phyloP scores from a whole-genome alignment of 1,140 invertebrate species.

The Bathynomus jamesi region DNA sequence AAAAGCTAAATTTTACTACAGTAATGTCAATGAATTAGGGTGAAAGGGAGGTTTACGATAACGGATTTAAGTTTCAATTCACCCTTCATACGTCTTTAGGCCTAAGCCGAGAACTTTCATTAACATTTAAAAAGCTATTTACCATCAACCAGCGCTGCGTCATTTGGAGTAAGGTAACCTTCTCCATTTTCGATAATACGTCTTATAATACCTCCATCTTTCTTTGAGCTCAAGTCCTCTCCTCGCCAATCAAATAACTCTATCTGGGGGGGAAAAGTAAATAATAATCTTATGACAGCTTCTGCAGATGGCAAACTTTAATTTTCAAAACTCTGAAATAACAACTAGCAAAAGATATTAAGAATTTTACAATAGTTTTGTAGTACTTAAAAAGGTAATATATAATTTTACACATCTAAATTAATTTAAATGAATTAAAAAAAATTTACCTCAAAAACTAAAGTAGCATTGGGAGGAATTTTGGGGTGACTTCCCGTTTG shows the following conservation, averaged over 20 bases:
- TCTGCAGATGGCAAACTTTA: not conserved
- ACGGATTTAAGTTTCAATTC: too few relatives aligned
- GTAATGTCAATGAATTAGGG: too few relatives aligned
- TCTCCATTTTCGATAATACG: constrained; percentile 60
- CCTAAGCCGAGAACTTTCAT: too few relatives aligned
- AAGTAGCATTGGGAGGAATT: constrained; percentile 81
- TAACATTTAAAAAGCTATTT: too few relatives aligned
- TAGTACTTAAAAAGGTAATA: not conserved
- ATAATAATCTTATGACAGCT: too few relatives aligned
- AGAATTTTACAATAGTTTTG: not conserved
- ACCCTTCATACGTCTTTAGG: too few relatives aligned
- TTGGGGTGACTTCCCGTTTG: constrained; percentile 68
- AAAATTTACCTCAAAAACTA: constrained; percentile 74
- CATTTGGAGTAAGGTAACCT: constrained; percentile 61
- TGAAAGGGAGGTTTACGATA: too few relatives aligned
- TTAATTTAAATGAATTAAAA: not conserved
- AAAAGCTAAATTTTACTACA: too few relatives aligned
- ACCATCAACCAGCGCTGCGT: constrained; percentile 69
- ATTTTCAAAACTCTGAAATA: constrained; percentile 29
- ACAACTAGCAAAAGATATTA: too few relatives aligned
- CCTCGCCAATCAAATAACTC: constrained; percentile 75
- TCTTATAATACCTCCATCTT: constrained; percentile 73
- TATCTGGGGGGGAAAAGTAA: constrained; percentile 6
- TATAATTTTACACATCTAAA: not conserved
- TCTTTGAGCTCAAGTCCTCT: constrained; percentile 75